A percentile compares a stretch with the other conserved stretches of the same genome.
These are phyloP conservation scores for Phania funesta DNA, from an alignment of 2,888 invertebrate genomes.

Conservation along the genomic window DNA sequence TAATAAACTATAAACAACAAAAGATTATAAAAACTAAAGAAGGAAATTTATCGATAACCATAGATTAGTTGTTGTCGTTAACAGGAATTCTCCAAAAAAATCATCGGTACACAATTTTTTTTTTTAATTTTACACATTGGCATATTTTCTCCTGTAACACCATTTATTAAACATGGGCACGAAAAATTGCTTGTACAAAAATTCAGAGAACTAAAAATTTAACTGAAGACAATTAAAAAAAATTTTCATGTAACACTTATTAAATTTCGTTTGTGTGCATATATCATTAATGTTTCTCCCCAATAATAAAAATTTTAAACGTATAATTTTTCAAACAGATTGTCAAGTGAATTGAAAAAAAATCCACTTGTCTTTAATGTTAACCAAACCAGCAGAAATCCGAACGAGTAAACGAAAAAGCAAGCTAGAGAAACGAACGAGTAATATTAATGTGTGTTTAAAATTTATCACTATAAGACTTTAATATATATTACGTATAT, in stretches of 20 bases:
- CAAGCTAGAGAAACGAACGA: slow-evolving; percentile 12
- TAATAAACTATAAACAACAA: not conserved
- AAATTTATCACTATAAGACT: slow-evolving; percentile 46
- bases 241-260: not conserved
- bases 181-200: not conserved
- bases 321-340: slow-evolving; percentile 47
- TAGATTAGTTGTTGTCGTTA: not conserved
- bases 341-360: slow-evolving; percentile 20
- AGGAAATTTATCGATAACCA: not conserved
- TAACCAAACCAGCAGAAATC: slow-evolving; percentile 2
- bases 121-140: too few relatives aligned
- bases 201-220: not conserved
- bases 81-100: too few relatives aligned
- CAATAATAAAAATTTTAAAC: slow-evolving; percentile 29
- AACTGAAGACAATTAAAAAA: not conserved
- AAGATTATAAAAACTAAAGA: too few relatives aligned
- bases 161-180: too few relatives aligned
- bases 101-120: too few relatives aligned
- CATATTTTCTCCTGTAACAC: too few relatives aligned
- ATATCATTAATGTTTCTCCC: not conserved
- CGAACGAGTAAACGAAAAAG: slow-evolving; percentile 3
- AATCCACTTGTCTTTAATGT: not conserved
- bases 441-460: slow-evolving; percentile 12
- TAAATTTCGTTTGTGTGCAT: slow-evolving; percentile 11
- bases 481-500: slow-evolving; percentile 38